Evolutionary conservation across 2,113 vertebrate species (phyloP), one percentile per base, ranked within the genome.

Genomic region (Epinephelus lanceolatus): DNA sequence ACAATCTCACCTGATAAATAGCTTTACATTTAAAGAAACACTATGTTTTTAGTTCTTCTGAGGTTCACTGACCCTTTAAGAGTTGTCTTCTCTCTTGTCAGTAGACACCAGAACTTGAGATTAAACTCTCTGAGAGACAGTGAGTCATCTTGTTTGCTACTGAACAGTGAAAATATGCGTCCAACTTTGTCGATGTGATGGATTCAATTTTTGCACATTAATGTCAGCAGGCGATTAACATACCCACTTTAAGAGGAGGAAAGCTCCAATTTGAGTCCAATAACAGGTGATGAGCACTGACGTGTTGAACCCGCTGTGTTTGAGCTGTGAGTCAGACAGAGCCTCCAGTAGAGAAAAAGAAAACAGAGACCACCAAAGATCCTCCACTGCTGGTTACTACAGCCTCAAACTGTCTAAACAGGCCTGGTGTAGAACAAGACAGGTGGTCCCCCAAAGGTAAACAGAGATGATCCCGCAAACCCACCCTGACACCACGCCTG

Each of bases 341-440:
- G 57, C 76, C 59, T 78, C 71, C 80, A 84, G 83, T 23, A 49
- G 60, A 70, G 76, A 47, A 62, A 89, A 94, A 78, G 69, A 89
- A 89, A 89, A 86, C 71, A 88, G 68, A 90, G 88, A 88, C 90
- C 86, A 89, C 89, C 91, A 92, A 85, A 84, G 84, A 88, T 83
- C 67, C 71, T 65, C 10, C 53, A 10, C 80, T 59, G 45, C 60
- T 53, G 68, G 74, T 80, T 56, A 70, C 81, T 74, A 23, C 59
- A n/a, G 59, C 67, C 57, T 65, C 49, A 81, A 63, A 85, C 70
- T 73, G 80, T 88, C 84, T 27, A 78, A 89, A 81, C 76, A 89
- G 80, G 27, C 62, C 53, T 40, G 62, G 42, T 83, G 81, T 76
- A 78, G 73, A 86, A 77, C 86, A 57, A 88, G 87, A 92, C 93